Evolutionary conservation across 2,888 invertebrate genomes (phyloP).

Genomic region (Andrena trimmerana): DNA sequence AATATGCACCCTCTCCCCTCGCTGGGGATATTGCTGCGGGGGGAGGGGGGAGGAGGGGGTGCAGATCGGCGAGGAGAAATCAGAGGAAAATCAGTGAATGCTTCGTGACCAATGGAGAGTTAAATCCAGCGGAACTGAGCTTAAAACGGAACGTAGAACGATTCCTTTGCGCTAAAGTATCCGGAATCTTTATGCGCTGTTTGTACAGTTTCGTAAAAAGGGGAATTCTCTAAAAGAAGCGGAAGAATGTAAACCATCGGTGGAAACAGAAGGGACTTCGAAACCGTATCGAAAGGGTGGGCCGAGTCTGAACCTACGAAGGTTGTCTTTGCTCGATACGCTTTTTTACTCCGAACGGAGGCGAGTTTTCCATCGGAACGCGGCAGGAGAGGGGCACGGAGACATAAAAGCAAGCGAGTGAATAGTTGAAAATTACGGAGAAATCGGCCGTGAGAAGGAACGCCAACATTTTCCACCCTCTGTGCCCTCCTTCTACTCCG

Average conservation of each 20-base stretch:
- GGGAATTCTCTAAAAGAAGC: neutral
- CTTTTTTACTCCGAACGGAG: slow-evolving; percentile 17
- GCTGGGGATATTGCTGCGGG: neutral
- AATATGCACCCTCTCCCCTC: slow-evolving; percentile 25
- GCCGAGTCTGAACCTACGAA: slow-evolving; percentile 16
- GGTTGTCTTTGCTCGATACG: slow-evolving; percentile 38
- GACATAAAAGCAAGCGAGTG: slow-evolving; percentile 61
- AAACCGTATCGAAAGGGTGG: slow-evolving; percentile 12
- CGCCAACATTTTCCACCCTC: slow-evolving; percentile 48
- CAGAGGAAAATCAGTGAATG: slow-evolving; percentile 8
- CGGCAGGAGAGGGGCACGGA: slow-evolving; percentile 6
- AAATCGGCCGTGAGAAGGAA: slow-evolving; percentile 67
- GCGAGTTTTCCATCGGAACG: slow-evolving; percentile 44
- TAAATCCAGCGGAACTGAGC: neutral
- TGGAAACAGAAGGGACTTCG: slow-evolving; percentile 9
- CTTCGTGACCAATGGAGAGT: slow-evolving; percentile 1
- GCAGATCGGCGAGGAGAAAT: neutral
- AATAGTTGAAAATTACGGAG: slow-evolving; percentile 73
- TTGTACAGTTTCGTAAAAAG: neutral
- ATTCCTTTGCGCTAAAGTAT: slow-evolving; percentile 13
- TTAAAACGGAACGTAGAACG: neutral
- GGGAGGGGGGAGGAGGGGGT: neutral
- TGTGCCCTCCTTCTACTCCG: slow-evolving; percentile 5
- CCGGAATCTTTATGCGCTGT: neutral
- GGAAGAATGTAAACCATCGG: slow-evolving; percentile 14